Evolutionary conservation across 1,140 invertebrate genomes (phyloP).

Genomic region (Antheraea mylitta): DNA sequence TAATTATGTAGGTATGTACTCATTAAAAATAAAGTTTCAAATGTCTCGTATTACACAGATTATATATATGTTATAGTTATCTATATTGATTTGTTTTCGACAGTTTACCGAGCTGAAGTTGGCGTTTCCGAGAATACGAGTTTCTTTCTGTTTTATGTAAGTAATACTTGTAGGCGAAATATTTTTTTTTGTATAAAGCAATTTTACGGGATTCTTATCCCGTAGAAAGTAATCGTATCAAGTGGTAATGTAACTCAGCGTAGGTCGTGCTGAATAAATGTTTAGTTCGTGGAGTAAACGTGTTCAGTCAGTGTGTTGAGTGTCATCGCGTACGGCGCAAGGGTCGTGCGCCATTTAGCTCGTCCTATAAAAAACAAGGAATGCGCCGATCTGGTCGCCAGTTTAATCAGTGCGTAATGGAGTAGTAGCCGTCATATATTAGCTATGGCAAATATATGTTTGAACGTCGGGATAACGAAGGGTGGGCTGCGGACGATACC

Average conservation of each 20-base stretch:
- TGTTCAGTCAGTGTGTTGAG: conserved; percentile 48
- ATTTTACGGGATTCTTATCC: conserved; percentile 28
- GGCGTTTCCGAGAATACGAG: conserved; percentile 59
- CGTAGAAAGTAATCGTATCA: conserved; percentile 8
- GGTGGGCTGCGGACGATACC: conserved; percentile 48
- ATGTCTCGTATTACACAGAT: not conserved
- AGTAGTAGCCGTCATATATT: conserved; percentile 40
- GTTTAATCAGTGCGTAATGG: conserved; percentile 55
- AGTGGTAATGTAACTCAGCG: conserved; percentile 13
- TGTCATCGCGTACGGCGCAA: conserved; percentile 51
- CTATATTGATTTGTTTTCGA: conserved; percentile 22
- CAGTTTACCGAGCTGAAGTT: conserved; percentile 48
- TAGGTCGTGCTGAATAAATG: conserved; percentile 35
- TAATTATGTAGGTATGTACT: not conserved
- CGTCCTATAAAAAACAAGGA: conserved; percentile 53
- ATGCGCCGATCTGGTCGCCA: conserved; percentile 51
- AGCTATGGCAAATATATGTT: conserved; percentile 60
- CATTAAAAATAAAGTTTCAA: too few species aligned
- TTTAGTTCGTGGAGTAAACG: conserved; percentile 34
- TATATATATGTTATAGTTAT: not conserved
- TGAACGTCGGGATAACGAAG: conserved; percentile 47
- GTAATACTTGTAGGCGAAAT: conserved; percentile 48
- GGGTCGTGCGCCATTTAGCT: conserved; percentile 63
- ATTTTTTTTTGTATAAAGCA: conserved; percentile 38
- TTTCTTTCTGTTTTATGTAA: conserved; percentile 70